Evolutionary conservation across 2,797 vertebrate species (phyloP).

Genomic region (Heteromormyrus szaboi): DNA sequence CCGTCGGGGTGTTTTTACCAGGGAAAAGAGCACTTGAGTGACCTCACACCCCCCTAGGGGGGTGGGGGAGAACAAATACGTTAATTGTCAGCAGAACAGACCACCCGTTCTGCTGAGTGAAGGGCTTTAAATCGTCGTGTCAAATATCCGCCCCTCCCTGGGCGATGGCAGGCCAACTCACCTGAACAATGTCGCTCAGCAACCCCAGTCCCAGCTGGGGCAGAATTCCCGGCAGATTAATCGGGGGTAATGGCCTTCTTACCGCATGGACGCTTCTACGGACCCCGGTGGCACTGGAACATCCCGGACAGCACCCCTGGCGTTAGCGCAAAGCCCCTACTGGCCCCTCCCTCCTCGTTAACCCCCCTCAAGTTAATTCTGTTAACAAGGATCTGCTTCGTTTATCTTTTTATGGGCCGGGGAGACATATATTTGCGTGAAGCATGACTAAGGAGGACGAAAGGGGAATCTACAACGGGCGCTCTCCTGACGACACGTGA

Average conservation of each 20-base stretch:
- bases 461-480: neutral
- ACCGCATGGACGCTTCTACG: neutral
- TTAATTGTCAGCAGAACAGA: neutral
- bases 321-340: neutral
- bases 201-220: neutral
- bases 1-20: neutral
- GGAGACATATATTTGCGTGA: neutral
- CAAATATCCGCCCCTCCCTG: neutral
- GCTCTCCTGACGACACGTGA: neutral
- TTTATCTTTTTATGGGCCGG: neutral
- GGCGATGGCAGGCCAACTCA: neutral
- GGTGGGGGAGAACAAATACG: neutral
- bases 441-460: neutral
- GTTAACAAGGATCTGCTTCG: neutral
- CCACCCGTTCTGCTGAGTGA: constrained; percentile 4
- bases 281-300: neutral
- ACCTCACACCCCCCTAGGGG: neutral
- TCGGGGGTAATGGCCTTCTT: neutral
- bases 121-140: neutral
- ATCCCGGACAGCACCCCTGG: neutral
- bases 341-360: neutral
- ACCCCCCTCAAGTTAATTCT: neutral
- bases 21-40: neutral
- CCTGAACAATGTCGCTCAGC: neutral
- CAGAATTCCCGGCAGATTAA: neutral